Percentiles rank a stretch among this genome's conserved stretches.
phyloP scores from a whole-genome alignment of 2,113 vertebrate genomes.

The Lepisosteus osseus region DNA sequence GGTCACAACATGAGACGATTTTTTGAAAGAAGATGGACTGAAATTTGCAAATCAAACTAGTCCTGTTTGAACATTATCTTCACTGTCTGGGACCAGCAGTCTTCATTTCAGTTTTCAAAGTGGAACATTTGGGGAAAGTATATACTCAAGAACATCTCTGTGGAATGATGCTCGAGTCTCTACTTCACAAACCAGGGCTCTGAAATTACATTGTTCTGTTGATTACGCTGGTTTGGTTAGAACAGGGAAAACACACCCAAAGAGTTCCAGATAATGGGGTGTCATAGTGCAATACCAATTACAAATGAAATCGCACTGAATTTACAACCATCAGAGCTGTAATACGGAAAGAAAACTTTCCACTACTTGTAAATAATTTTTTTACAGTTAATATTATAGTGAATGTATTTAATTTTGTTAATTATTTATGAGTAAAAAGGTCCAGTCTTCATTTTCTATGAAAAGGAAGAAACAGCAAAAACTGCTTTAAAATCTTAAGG shows the following conservation, averaged over 20 bases:
- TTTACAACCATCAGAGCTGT: slow-evolving; percentile 94
- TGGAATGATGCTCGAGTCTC: slow-evolving; percentile 30
- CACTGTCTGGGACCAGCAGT: slow-evolving; percentile 67
- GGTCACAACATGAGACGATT: slow-evolving; percentile 98
- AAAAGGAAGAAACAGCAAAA: slow-evolving; percentile 98
- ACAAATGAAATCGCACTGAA: slow-evolving; percentile 97
- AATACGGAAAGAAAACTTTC: slow-evolving; percentile 86
- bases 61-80: slow-evolving; percentile 45
- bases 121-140: slow-evolving; percentile 53
- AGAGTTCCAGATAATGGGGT: slow-evolving; percentile 90
- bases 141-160: slow-evolving; percentile 3
- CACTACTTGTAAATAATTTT: slow-evolving; percentile 93
- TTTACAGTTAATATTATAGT: slow-evolving; percentile 99
- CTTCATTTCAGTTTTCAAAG: slow-evolving; percentile 68
- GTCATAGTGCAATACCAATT: slow-evolving; percentile 97
- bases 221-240: slow-evolving; percentile 83
- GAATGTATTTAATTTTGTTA: slow-evolving; percentile 99
- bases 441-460: slow-evolving; percentile 99
- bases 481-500: slow-evolving; percentile 97
- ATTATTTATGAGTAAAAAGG: slow-evolving; percentile 99
- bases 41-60: slow-evolving; percentile 95
- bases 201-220: slow-evolving; percentile 71
- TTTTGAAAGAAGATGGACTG: slow-evolving; percentile 98
- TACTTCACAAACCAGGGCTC: slow-evolving; percentile 69
- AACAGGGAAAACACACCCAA: slow-evolving; percentile 93